Conservation (phyloP, 2,113 vertebrate species). For the Microtus richardsoni region DNA sequence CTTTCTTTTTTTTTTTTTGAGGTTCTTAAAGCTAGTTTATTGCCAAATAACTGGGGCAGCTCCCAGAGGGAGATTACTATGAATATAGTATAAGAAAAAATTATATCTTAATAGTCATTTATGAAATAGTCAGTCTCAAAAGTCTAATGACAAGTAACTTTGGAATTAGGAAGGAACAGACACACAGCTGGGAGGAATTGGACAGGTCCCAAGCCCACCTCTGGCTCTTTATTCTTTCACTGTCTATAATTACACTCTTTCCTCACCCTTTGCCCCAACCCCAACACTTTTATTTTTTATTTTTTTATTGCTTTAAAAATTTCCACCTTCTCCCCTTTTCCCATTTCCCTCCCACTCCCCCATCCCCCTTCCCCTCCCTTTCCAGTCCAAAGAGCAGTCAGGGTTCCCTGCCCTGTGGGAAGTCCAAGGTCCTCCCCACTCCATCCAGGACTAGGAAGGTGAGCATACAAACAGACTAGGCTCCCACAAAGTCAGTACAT, state of each 20-base stretch:
- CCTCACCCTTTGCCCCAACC: accelerated
- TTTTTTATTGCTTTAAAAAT: no score
- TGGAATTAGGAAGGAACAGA: background rate
- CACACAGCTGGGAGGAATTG: background rate
- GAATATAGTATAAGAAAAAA: background rate
- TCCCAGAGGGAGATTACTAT: background rate
- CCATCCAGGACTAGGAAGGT: no score
- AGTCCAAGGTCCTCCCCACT: no score
- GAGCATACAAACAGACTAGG: no score
- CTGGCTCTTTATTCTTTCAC: background rate
- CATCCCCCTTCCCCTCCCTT: no score
- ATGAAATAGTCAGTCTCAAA: background rate
- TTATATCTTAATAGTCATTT: background rate
- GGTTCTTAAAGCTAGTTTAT: background rate
- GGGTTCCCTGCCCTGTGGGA: no score
- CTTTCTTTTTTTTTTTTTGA: background rate
- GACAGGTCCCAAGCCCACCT: background rate
- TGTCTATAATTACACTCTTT: background rate
- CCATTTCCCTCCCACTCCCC: no score
- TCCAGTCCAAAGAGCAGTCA: no score
- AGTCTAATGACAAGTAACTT: background rate
- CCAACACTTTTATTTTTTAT: background rate
- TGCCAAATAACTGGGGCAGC: background rate
- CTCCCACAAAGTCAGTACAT: no score
- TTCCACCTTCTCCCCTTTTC: no score